Conservation (phyloP, 2,888 invertebrate genomes). For the Dolichomitus sp. region DNA sequence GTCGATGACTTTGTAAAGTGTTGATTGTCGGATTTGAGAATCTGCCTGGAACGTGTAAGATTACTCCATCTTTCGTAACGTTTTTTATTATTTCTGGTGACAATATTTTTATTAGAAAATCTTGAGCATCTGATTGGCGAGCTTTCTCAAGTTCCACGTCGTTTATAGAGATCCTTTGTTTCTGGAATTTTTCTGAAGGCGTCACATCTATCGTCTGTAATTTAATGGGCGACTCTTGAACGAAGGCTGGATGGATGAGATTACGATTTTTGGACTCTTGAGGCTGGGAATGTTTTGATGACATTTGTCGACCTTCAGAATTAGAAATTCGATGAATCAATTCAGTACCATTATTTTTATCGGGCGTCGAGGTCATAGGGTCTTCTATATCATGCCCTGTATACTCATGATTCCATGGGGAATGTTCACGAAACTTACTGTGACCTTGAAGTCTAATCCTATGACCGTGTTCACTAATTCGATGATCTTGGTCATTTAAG, state of each 20-base stretch:
- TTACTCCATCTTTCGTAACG: slow-evolving; percentile 60
- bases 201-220: slow-evolving; percentile 25
- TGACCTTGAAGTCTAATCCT: slow-evolving; percentile 1
- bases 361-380: neutral
- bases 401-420: neutral
- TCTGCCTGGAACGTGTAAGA: slow-evolving; percentile 54
- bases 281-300: neutral
- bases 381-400: neutral
- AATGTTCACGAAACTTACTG: neutral
- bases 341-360: neutral
- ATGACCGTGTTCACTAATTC: neutral
- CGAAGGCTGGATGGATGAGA: neutral
- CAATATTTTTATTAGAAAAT: slow-evolving; percentile 64
- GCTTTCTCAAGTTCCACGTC: slow-evolving; percentile 38
- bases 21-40: neutral
- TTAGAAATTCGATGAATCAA: neutral
- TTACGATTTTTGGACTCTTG: neutral
- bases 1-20: neutral
- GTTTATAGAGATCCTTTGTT: slow-evolving; percentile 43
- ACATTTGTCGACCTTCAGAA: neutral
- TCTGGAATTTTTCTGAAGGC: slow-evolving; percentile 15
- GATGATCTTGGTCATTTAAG: neutral
- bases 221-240: slow-evolving; percentile 5
- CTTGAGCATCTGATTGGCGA: slow-evolving; percentile 51
- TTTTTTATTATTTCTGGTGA: slow-evolving; percentile 61